A percentile compares a stretch with the other conserved stretches of the same genome.
Conservation (phyloP, 2,113 vertebrate species). For the Coracopsis vasa region DNA sequence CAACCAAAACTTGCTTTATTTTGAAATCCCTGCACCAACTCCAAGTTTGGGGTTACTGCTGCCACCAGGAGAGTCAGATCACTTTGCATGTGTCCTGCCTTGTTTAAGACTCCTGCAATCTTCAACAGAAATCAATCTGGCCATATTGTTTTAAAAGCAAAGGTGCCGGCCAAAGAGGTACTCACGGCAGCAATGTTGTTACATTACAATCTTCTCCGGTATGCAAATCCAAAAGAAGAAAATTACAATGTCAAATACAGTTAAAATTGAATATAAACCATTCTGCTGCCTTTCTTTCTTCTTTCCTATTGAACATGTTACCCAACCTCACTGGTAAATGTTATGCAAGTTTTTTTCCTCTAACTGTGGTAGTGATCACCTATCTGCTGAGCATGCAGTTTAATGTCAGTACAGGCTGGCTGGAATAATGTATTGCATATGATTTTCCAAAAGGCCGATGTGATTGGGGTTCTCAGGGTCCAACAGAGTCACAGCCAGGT, state of each 20-base stretch:
- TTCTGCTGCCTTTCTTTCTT: neutral
- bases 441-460: neutral
- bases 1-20: slow-evolving; percentile 8
- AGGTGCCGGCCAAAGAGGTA: neutral
- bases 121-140: neutral
- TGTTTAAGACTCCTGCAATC: neutral
- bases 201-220: neutral
- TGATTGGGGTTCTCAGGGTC: neutral
- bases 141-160: neutral
- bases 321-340: neutral
- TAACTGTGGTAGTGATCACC: neutral
- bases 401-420: neutral
- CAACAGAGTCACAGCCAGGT: neutral
- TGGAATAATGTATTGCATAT: neutral
- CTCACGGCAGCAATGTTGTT: neutral
- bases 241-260: neutral
- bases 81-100: neutral
- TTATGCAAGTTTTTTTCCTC: neutral
- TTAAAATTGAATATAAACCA: slow-evolving; percentile 1
- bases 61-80: neutral
- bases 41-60: neutral
- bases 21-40: neutral
- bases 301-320: neutral
- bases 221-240: slow-evolving; percentile 11
- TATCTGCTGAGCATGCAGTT: neutral